Evolutionary conservation across 2,888 invertebrate species (phyloP), one percentile per base, ranked within the genome.

Genomic region (Pardosa pseudoannulata): DNA sequence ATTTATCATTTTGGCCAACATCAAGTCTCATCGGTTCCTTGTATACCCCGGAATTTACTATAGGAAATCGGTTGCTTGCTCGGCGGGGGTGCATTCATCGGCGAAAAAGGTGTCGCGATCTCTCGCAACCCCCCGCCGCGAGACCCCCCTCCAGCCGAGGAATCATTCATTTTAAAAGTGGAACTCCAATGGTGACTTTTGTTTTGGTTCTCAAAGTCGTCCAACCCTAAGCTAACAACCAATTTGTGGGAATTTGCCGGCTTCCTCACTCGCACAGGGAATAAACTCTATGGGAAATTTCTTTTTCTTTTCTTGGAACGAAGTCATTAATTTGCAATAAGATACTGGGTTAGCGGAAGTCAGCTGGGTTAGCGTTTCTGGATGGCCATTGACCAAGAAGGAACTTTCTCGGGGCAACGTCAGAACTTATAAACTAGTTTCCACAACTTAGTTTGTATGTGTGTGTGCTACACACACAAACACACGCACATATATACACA

Each of bases 91-190:
- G n/a, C n/a, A n/a, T 46, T 73, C 50, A 67, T 80, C 41, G 67
- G 73, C 65, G 72, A 65, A 32, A 50, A 41, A 70, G 68, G 70
- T 78, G 78, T 78, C 70, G 73, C 46, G 68, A 16, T 78, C 31
- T 36, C 27, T 19, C 36, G 39, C 11, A 50, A 23, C 3, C 19
- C 50, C 80, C 79, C 28, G 46, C 16, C 16, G 73, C 23, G 73
- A 65, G 5, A 65, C 67, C 67, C 80, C 65, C 80, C n/a, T n/a
- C n/a, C n/a, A 36, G 62, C 79, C 29, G 23, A 46, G 50, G 28
- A 73, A 80, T 67, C 73, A 80, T 80, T 80, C 65, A 80, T 80
- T 80, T n/a, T 46, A 73, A 80, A 65, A 5, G 64, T 41, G 27
- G 65, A 50, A 32, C 72, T 65, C 80, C 64, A 73, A 67, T 67